phyloP scores from a whole-genome alignment of 2,888 invertebrate species.

The Dione juno region DNA sequence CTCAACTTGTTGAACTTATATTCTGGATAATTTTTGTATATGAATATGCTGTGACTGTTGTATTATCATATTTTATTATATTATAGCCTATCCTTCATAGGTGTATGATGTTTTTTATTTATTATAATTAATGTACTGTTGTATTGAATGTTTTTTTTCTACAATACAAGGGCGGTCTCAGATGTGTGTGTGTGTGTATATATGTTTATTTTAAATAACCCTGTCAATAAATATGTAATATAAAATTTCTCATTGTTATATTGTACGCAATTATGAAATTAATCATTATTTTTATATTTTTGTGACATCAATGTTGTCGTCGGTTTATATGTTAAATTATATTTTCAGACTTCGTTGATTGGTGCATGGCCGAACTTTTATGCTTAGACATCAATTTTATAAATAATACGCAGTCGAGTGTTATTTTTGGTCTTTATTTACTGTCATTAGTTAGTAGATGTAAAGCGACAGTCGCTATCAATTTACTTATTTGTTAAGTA shows the following conservation, averaged over 20 bases:
- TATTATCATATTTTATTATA: neutral
- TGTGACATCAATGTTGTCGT: neutral
- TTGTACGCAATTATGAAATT: neutral
- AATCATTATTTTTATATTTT: neutral
- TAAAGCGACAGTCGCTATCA: constrained; percentile 35
- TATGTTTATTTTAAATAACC: neutral
- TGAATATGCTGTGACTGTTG: neutral
- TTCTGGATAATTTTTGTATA: neutral
- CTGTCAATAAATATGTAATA: neutral
- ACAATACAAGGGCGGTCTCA: no score
- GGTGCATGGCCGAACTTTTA: neutral
- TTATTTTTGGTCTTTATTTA: constrained; percentile 21
- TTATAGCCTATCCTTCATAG: neutral
- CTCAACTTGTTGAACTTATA: neutral
- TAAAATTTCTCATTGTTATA: neutral
- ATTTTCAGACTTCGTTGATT: neutral
- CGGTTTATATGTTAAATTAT: neutral
- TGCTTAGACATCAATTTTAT: neutral
- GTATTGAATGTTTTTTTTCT: no score
- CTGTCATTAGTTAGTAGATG: constrained; percentile 35
- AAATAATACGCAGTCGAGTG: constrained; percentile 28
- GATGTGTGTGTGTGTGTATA: neutral
- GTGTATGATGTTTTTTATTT: neutral
- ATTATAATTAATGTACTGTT: no score
- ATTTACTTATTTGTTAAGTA: constrained; percentile 42